Percentiles rank a stretch among this genome's conserved stretches.
These are phyloP conservation scores for Nesospiza acunhae DNA, from an alignment of 2,113 vertebrate species.

Conservation along the genomic window DNA sequence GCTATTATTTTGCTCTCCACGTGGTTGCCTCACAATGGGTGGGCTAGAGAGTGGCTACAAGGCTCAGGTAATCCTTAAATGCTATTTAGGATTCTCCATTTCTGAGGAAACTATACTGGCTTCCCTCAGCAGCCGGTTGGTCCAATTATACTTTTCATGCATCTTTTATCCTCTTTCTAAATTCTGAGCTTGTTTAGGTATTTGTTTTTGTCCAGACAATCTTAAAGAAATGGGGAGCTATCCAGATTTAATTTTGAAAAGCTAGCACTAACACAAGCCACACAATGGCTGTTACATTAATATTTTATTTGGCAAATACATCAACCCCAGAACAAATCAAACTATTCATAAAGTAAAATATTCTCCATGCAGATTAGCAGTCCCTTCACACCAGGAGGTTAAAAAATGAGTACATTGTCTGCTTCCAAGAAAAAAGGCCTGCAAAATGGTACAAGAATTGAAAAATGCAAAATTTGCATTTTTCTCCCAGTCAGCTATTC, in stretches of 20 bases:
- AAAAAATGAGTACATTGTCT: not conserved
- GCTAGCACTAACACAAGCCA: not conserved
- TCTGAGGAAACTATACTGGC: not conserved
- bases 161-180: not conserved
- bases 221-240: not conserved
- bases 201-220: not conserved
- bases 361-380: not conserved
- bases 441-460: not conserved
- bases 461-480: not conserved
- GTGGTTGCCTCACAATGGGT: not conserved
- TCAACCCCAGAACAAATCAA: not conserved
- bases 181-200: not conserved
- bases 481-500: not conserved
- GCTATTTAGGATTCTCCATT: not conserved
- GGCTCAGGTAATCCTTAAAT: not conserved
- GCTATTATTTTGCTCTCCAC: not conserved
- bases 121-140: not conserved
- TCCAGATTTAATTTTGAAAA: not conserved
- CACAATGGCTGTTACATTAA: not conserved
- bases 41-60: not conserved
- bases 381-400: not conserved
- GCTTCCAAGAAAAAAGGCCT: not conserved
- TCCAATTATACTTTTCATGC: not conserved
- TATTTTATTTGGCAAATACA: slow-evolving; percentile 20
- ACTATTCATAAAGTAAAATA: not conserved